Evolutionary conservation across 64 coral and sea anemone species (phyloP).

Genomic region (Montipora sp.): DNA sequence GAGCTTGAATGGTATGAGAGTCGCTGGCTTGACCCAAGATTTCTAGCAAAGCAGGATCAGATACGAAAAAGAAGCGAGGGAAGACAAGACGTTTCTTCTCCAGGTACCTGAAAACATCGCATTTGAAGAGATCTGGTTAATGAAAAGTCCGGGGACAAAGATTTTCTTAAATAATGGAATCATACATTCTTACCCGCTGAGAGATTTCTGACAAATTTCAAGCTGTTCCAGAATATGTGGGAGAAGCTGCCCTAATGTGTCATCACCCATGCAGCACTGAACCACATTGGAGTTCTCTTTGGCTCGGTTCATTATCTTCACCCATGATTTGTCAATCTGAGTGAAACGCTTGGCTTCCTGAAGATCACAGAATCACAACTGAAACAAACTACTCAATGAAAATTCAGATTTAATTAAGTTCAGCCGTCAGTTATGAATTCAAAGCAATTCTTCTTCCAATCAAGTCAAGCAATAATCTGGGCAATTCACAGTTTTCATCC

Average conservation of each 20-base stretch:
- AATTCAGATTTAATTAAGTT: neutral
- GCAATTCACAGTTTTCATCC: no score
- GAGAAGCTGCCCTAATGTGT: slow-evolving; percentile 88
- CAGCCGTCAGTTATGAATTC: neutral
- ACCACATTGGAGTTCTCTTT: slow-evolving; percentile 98
- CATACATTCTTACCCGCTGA: slow-evolving; percentile 85
- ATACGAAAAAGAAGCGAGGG: slow-evolving; percentile 99
- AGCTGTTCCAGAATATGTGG: slow-evolving; percentile 97
- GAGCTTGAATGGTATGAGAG: slow-evolving; percentile 97
- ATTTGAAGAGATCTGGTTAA: neutral
- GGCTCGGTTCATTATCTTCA: slow-evolving; percentile 96
- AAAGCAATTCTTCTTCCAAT: neutral
- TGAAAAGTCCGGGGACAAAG: neutral
- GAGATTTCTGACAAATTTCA: slow-evolving; percentile 98
- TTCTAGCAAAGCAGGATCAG: slow-evolving; percentile 95
- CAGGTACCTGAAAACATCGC: slow-evolving; percentile 65
- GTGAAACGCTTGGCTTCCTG: slow-evolving; percentile 93
- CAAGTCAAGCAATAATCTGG: neutral
- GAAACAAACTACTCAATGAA: neutral
- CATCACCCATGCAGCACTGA: slow-evolving; percentile 98
- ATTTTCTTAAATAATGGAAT: neutral
- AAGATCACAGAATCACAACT: neutral
- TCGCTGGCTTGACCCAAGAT: slow-evolving; percentile 99
- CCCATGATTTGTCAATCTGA: slow-evolving; percentile 99
- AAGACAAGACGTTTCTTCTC: slow-evolving; percentile 98